Evolutionary conservation across 1,140 invertebrate species (phyloP), one percentile per base, ranked within the genome.

Genomic region (Heliconius eleuchia): DNA sequence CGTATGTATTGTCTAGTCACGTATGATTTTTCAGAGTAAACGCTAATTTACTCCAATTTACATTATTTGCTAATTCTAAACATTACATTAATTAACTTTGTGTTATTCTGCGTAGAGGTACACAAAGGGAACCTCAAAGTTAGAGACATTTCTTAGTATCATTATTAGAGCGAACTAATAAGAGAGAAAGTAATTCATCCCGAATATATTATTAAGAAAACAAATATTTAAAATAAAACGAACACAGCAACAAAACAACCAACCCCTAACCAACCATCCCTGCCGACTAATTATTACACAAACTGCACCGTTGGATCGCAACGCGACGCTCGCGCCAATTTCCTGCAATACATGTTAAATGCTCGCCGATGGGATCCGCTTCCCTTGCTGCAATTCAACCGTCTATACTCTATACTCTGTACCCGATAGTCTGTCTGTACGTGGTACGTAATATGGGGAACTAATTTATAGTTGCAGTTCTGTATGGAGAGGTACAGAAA

Each of bases 321-420:
- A 81, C 81, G 79, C 81, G 78, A 78, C 83, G 72, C 76, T 81
- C 70, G 82, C 80, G 80, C 80, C 79, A 85, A 85, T 84, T 84
- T 85, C 83, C 81, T 82, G 82, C 82, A 79, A 82, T 85, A 82
- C 81, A 84, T 84, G 84, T 82, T 81, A 82, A 85, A 85, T 85
- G 78, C 70, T 73, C 73, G 73, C 76, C 79, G 77, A 78, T 75
- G 72, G 57, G 42, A 77, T 39, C 76, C 76, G 74, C 60, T 72
- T 72, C 66, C 74, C 37, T 72, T 74, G 37, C 52, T 46, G 71
- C 78, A 71, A 79, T 79, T 72, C 73, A 75, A 75, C 71, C 71
- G 78, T 75, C 66, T 74, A 39, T 66, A 23, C n/a, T n/a, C 50
- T 60, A 60, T 60, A 23, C n/a, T 7, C 50, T 60, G n/a, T 60